Base-by-base conservation (phyloP, 2,797 vertebrate species). In the Steatocranus sp. region DNA sequence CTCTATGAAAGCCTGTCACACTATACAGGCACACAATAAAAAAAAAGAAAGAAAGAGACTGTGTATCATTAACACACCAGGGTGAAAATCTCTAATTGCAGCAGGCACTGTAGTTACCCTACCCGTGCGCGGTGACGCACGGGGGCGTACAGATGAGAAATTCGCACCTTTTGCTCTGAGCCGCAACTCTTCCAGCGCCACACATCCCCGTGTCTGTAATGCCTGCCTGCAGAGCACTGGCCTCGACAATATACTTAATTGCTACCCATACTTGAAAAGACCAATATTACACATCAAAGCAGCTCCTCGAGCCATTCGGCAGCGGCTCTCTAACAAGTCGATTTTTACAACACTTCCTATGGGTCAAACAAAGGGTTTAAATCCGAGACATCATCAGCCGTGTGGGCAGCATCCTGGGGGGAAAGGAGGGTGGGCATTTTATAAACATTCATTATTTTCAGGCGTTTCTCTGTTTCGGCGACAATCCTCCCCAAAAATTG, bases 271-370 rank as follows among this genome's bases (percentile, higher is more conserved):
- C 91, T 93, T 94, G 88, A 93, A 94, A 93, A 94, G 93, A 89
- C 88, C 90, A 91, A 89, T 89, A 92, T 86, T 85, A 82, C 89
- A 96, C 95, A 95, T 96, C 94, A 96, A 95, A 96, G 94, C 92
- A 63, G 88, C 75, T 92, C 94, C 93, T 91, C 56, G 79, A 93
- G 91, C 93, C 86, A 91, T 94, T 81, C 91, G 87, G 86, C 83
- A 86, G 88, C 83, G 85, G 80, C 86, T 91, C 78, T 91, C 88
- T 90, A 93, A 96, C 93, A 91, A 93, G 90, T 94, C 90, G 73
- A 63, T 87, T 94, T 94, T 96, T 93, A 96, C 94, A 85, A 92
- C 94, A 92, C 93, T 90, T 93, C 86, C 87, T 90, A 87, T 86
- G 89, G 93, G 91, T 94, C 88, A 93, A 83, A 95, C 93, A 94